Conservation (phyloP, 2,113 vertebrate genomes). For the Oryzias woworae region DNA sequence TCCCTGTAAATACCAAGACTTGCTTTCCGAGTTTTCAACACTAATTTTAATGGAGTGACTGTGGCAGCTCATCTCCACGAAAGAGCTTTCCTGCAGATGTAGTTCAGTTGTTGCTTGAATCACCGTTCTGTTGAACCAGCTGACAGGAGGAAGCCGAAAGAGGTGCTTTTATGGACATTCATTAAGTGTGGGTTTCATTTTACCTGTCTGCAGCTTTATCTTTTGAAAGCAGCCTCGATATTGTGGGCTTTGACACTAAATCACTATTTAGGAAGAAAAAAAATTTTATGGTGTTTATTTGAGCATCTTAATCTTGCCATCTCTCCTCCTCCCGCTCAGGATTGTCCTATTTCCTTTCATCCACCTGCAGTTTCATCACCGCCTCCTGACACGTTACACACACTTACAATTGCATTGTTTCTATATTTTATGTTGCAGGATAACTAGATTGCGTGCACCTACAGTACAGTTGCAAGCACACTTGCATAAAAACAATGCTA, state of each 20-base stretch:
- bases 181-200: constrained; percentile 52
- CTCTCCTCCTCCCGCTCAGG: constrained; percentile 17
- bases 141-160: constrained; percentile 44
- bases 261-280: constrained; percentile 43
- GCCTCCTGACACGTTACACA: constrained; percentile 9
- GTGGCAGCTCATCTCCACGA: constrained; percentile 21
- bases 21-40: not conserved
- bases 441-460: not conserved
- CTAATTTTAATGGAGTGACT: constrained; percentile 37
- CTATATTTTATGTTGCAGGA: constrained; percentile 19
- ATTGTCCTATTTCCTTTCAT: constrained; percentile 34
- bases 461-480: constrained; percentile 21
- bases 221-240: constrained; percentile 48
- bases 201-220: constrained; percentile 63
- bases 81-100: constrained; percentile 18
- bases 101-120: constrained; percentile 28
- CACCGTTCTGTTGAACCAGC: constrained; percentile 32
- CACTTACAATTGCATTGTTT: constrained; percentile 4
- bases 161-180: constrained; percentile 51
- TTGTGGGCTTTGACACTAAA: constrained; percentile 49
- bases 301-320: constrained; percentile 57
- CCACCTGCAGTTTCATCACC: constrained; percentile 44
- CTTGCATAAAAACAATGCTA: constrained; percentile 21
- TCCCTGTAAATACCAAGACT: constrained; percentile 20
- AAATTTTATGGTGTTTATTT: constrained; percentile 62